Conservation (phyloP, 2,113 vertebrate genomes). For the Equus quagga region DNA sequence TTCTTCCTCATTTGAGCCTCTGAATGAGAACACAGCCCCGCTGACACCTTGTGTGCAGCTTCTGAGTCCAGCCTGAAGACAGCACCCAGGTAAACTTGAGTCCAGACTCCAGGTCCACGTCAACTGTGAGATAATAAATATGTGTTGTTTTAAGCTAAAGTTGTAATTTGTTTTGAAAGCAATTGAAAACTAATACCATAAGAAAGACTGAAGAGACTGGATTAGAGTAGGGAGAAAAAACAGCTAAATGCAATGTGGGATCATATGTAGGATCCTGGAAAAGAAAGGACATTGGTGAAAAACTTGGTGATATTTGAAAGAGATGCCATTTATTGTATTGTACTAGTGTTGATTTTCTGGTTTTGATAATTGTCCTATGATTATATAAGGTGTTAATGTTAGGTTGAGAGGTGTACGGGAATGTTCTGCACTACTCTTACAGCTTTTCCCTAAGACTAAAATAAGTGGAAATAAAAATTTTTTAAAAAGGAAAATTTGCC, state of each 20-base stretch:
- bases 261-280: background rate
- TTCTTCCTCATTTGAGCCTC: constrained; percentile 11
- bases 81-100: background rate
- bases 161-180: background rate
- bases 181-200: background rate
- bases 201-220: background rate
- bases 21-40: background rate
- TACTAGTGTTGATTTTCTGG: background rate
- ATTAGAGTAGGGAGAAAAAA: background rate
- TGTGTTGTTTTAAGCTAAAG: background rate
- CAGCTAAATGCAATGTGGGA: background rate
- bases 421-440: background rate
- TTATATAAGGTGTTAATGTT: background rate
- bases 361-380: background rate
- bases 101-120: background rate
- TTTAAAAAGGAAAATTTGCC: background rate
- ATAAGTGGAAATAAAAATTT: background rate
- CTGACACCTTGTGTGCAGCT: background rate
- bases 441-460: constrained; percentile 9
- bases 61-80: background rate
- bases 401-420: background rate
- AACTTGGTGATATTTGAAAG: background rate
- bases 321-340: background rate
- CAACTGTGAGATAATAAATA: background rate
- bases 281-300: background rate